Evolutionary conservation across 2,113 vertebrate species (phyloP), one percentile per base, ranked within the genome.

Genomic region (Passer montanus): DNA sequence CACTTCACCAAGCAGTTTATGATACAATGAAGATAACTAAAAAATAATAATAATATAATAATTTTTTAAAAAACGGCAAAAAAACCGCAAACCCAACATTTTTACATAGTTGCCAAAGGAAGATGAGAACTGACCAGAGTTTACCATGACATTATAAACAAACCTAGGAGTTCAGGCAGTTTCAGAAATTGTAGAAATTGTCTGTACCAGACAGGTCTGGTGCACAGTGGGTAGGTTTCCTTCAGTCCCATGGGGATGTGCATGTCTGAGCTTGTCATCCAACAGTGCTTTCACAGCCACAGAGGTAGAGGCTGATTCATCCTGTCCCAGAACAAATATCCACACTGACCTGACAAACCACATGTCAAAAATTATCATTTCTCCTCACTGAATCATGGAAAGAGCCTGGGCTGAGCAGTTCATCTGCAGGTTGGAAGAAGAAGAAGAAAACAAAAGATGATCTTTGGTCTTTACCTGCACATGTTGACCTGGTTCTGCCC

Each of bases 171-270:
- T 23, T 69, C 1, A 2, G 33, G 20, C 0, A 1, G 18, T 28
- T 49, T 5, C 69, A 82, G 37, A 63, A 58, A 22, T 2, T 50
- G 7, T 49, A 82, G 37, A 63, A 58, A 22, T 2, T 50, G 7
- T 49, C 35, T 47, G 56, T 66, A 43, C 26, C 46, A 47, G 28
- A 4, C 21, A 67, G 28, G 18, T 37, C 30, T 10, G 16, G 15
- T 41, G 49, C n/a, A 9, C 0, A 2, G 9, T 27, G 63, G 21
- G 24, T 27, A 22, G 24, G n/a, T 52, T 31, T 83, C 72, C 67
- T 72, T 9, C 58, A 55, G 67, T 41, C 47, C 52, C 28, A 41
- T 5, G 14, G 66, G 50, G 18, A 49, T 0, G 0, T 26, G 24
- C 33, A 44, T 1, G 0, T 41, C 62, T 72, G 31, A 58, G 16